These are phyloP conservation scores for Chrosomus eos DNA, from an alignment of 2,797 vertebrate genomes.

Conservation along the genomic window DNA sequence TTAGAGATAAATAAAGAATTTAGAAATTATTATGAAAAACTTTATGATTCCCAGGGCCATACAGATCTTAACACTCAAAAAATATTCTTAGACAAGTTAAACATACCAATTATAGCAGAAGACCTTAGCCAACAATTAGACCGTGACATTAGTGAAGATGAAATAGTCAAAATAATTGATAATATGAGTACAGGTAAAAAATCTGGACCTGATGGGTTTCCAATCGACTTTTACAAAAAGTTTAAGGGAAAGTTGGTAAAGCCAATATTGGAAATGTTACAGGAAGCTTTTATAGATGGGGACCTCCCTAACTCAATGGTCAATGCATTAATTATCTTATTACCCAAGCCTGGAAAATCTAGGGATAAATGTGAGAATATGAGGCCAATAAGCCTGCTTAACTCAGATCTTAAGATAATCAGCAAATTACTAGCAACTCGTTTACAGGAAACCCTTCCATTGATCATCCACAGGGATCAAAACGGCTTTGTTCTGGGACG, in stretches of 20 bases:
- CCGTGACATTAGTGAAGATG: neutral
- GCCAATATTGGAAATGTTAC: neutral
- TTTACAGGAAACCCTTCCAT: neutral
- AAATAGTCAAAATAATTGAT: neutral
- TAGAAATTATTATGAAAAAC: too few relatives aligned
- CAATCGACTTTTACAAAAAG: neutral
- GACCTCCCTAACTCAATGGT: neutral
- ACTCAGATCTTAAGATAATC: neutral
- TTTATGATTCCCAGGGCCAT: too few relatives aligned
- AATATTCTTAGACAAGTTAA: too few relatives aligned
- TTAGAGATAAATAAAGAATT: too few relatives aligned
- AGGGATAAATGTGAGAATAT: too few relatives aligned
- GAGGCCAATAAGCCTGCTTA: too few relatives aligned
- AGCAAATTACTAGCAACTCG: neutral
- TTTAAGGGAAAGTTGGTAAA: neutral
- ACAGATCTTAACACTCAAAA: too few relatives aligned
- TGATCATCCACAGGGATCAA: neutral
- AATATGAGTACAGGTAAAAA: neutral
- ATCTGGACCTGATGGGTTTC: neutral
- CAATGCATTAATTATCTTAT: neutral
- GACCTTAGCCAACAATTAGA: neutral
- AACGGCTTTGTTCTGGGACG: neutral
- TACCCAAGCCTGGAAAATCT: too few relatives aligned
- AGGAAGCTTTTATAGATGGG: neutral
- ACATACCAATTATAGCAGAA: too few relatives aligned